These are phyloP conservation scores for Notospermus geniculatus DNA, from an alignment of 1,140 invertebrate species.

Conservation along the genomic window DNA sequence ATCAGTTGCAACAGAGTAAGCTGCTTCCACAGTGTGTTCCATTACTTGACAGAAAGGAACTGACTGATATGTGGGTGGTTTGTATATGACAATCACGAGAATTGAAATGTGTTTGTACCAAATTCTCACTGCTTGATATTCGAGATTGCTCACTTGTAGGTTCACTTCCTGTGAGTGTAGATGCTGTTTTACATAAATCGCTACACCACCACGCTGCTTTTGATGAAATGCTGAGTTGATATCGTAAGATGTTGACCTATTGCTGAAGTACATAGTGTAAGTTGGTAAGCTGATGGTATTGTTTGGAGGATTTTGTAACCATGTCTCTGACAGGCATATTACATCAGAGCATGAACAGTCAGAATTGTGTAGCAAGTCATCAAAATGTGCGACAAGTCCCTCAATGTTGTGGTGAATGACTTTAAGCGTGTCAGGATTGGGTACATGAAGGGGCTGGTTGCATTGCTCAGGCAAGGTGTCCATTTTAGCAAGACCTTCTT, in stretches of 20 bases:
- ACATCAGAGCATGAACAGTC: neutral
- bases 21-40: neutral
- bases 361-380: conserved; percentile 1
- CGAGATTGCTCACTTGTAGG: neutral
- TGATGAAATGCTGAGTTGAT: neutral
- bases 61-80: conserved; percentile 11
- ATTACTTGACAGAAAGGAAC: conserved; percentile 4
- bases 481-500: neutral
- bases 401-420: conserved; percentile 10
- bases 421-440: conserved; percentile 11
- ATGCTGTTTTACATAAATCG: neutral
- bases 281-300: conserved; percentile 4
- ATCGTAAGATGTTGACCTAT: neutral
- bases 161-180: neutral
- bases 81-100: conserved; percentile 8
- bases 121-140: conserved; percentile 10
- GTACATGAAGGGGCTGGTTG: neutral
- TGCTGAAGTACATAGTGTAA: neutral
- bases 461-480: neutral
- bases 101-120: too few species aligned
- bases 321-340: neutral
- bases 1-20: neutral
- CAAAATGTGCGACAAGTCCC: conserved; percentile 8
- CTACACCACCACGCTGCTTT: neutral
- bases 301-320: neutral